Percentiles rank a stretch among this genome's conserved stretches.
These are phyloP conservation scores for Ethmia dodecea DNA, from an alignment of 2,888 invertebrate species.

Conservation along the genomic window DNA sequence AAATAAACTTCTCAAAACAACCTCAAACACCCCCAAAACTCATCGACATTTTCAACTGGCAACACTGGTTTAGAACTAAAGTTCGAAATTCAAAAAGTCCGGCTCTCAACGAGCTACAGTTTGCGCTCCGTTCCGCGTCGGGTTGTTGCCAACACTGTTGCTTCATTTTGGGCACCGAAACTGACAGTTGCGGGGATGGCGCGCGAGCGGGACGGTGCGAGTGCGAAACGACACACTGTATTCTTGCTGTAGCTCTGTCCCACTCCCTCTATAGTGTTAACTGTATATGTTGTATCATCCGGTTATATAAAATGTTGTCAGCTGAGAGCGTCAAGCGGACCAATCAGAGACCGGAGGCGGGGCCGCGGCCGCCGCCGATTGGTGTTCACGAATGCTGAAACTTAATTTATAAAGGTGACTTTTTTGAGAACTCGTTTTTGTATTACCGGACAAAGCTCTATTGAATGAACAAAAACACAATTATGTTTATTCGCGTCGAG, in stretches of 20 bases:
- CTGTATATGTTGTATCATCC: slow-evolving; percentile 77
- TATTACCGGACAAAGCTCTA: slow-evolving; percentile 60
- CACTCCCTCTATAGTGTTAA: slow-evolving; percentile 62
- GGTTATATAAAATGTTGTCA: slow-evolving; percentile 76
- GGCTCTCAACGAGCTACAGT: slow-evolving; percentile 31
- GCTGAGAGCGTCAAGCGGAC: slow-evolving; percentile 45
- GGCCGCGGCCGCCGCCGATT: slow-evolving; percentile 58
- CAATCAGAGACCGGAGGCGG: slow-evolving; percentile 39
- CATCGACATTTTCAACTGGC: no score
- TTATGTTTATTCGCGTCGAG: slow-evolving; percentile 62
- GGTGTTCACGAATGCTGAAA: slow-evolving; percentile 57
- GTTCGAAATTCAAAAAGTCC: neutral
- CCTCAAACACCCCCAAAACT: no score
- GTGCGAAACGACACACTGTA: slow-evolving; percentile 68
- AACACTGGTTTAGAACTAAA: neutral
- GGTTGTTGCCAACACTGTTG: slow-evolving; percentile 67
- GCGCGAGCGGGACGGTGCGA: slow-evolving; percentile 44
- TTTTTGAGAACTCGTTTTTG: slow-evolving; percentile 69
- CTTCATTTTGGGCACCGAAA: slow-evolving; percentile 54
- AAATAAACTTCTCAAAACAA: no score
- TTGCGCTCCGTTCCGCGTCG: slow-evolving; percentile 44
- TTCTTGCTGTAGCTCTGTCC: slow-evolving; percentile 47
- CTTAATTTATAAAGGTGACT: slow-evolving; percentile 76
- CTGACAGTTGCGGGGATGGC: slow-evolving; percentile 53
- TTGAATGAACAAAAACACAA: slow-evolving; percentile 73